Evolutionary conservation across 2,797 vertebrate species (phyloP), one percentile per base, ranked within the genome.

Genomic region (Typhlichthys subterraneus): DNA sequence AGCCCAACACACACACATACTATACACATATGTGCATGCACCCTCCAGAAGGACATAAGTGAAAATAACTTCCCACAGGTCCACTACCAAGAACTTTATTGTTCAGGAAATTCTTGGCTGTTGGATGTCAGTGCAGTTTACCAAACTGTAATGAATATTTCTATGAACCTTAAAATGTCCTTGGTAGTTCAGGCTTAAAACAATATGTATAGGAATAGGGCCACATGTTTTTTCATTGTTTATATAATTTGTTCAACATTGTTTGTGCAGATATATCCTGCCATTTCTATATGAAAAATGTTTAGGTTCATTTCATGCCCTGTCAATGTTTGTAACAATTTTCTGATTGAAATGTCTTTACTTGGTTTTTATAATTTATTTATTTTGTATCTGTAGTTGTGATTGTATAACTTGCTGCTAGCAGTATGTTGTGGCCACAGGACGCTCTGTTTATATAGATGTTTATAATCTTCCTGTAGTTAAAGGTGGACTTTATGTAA

Each of bases 141-240:
- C 60, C 15, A 31, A 58, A 15, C 64, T 67, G 46, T 60, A 61
- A 51, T 68, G 62, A 49, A 75, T 77, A 65, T 65, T 80, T 73
- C 17, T 76, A 75, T 76, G 62, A 72, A 75, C 69, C 69, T 70
- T 60, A 69, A 83, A 72, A 70, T 60, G 65, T 54, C 54, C 76
- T 67, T 47, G 54, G 61, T 29, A 29, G 23, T 29, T 29, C 23
- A 29, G 65, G 63, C 53, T 42, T 42, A 42, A 42, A 42, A 42
- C 8, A 42, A 42, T 42, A 42, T 42, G 38, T 42, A 29, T 23
- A 42, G 33, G 38, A 6, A 1, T 9, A 38, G 38, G 38, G 8
- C 2, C 38, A 42, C 38, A 42, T 9, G 13, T 62, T 49, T 31
- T 67, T 59, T 70, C 75, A 77, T 0, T 1, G 52, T 74, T 65